Percentiles rank a stretch among this genome's conserved stretches.
Conservation (phyloP, 1,140 invertebrate genomes). For the Ephestia elutella region DNA sequence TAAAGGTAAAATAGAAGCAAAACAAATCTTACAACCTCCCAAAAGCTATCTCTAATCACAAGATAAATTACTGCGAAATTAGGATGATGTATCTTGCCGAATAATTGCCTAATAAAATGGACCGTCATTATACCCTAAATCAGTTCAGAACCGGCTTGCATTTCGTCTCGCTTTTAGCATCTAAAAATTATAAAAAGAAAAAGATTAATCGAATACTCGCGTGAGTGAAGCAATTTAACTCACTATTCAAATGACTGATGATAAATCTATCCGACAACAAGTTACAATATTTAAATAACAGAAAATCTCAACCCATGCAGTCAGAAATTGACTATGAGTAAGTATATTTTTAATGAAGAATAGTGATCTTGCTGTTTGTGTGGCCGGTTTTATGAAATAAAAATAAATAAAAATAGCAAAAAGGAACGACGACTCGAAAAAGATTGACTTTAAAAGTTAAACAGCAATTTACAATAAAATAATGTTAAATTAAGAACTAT, state of each 20-base stretch:
- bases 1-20: too few relatives aligned
- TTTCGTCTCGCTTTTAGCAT: neutral
- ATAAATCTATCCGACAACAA: constrained; percentile 24
- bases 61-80: neutral
- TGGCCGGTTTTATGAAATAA: neutral
- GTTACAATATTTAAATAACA: constrained; percentile 10
- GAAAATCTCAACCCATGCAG: neutral
- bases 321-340: neutral
- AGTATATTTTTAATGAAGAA: neutral
- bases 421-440: neutral
- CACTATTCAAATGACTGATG: constrained; percentile 40
- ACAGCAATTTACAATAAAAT: too few relatives aligned
- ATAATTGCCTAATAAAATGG: neutral
- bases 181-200: constrained; percentile 18
- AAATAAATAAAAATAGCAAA: neutral
- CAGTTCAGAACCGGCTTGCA: neutral
- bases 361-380: neutral
- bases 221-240: constrained; percentile 43
- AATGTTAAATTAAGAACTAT: too few relatives aligned
- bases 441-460: neutral
- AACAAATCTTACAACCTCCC: neutral
- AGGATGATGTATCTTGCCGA: neutral
- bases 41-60: neutral
- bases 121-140: neutral
- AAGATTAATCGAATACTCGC: constrained; percentile 41